Base-by-base conservation (phyloP, 2,113 vertebrate species). In the Mus spicilegus region DNA sequence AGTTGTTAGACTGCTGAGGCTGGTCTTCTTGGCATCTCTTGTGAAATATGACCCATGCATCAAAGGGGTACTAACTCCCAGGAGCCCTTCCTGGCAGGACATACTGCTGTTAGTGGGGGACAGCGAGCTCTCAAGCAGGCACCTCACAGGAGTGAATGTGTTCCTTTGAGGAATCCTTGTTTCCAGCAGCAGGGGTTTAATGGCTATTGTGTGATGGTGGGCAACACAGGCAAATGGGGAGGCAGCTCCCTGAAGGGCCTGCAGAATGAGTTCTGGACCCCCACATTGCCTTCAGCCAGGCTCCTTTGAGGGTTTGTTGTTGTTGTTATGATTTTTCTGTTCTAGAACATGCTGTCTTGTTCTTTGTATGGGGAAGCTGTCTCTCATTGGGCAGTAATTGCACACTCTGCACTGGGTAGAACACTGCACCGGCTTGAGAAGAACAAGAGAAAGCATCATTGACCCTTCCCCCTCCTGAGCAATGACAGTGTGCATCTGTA, bases 131-230 rank as follows among this genome's bases (percentile, higher is more conserved):
- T 94, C 2, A 75, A 13, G 0, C 0, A 1, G 49, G 16, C 87
- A 95, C n/a, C 85, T 95, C 90, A 90, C n/a, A 10, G 91, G 92
- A 85, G 93, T 2, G 87, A 1, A 58, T n/a, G 76, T 65, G 28
- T 86, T 95, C 82, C 77, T 73, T 80, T 0, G 49, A 84, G 10
- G 46, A 92, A 58, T 93, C n/a, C 86, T 91, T 0, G 73, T 92
- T 91, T 61, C 94, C 86, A 96, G 28, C 26, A 17, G 28, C 20
- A 28, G 28, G 58, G 63, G 1, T 78, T 28, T 0, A 4, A 30
- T 49, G 78, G 22, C 1, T 46, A 3, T 51, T 93, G 56, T 91
- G 28, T 58, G n/a, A 2, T 13, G 65, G 16, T 75, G 87, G 14
- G 61, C 39, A 77, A 80, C 80, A 70, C 87, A 65, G n/a, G 16